These are phyloP conservation scores for Macaria notata DNA, from an alignment of 2,888 invertebrate species.

Conservation along the genomic window DNA sequence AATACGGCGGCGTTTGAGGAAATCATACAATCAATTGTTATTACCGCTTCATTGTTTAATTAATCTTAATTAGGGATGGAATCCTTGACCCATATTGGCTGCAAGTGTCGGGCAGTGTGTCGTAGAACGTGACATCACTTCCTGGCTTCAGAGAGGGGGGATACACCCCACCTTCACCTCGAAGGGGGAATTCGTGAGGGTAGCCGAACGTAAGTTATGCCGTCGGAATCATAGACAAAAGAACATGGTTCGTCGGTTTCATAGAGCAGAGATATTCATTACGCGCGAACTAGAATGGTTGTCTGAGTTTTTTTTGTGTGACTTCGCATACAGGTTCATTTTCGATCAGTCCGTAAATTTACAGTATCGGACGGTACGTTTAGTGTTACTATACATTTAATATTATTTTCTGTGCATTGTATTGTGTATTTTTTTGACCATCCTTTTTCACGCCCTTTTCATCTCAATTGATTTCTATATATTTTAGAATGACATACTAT, in stretches of 20 bases:
- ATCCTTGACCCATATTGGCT: constrained; percentile 28
- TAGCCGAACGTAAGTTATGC: constrained; percentile 29
- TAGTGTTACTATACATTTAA: too few species aligned
- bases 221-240: constrained; percentile 31
- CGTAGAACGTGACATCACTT: constrained; percentile 13
- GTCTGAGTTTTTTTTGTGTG: too few species aligned
- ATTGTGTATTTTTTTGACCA: too few species aligned
- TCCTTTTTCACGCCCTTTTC: too few species aligned
- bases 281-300: too few species aligned
- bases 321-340: too few species aligned
- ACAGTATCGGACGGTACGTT: too few species aligned
- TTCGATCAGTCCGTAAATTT: too few species aligned
- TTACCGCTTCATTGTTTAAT: constrained; percentile 3
- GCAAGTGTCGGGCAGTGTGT: constrained; percentile 25
- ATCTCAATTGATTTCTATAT: too few species aligned
- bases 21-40: constrained; percentile 1
- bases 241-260: constrained; percentile 16
- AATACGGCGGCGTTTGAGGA: not conserved
- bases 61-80: constrained; percentile 19
- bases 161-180: not conserved
- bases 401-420: too few species aligned
- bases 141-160: not conserved
- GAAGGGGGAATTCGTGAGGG: constrained; percentile 1
- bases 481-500: too few species aligned
- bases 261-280: too few species aligned